Conservation (phyloP, 2,797 vertebrate species). For the Rhinoraja longicauda region DNA sequence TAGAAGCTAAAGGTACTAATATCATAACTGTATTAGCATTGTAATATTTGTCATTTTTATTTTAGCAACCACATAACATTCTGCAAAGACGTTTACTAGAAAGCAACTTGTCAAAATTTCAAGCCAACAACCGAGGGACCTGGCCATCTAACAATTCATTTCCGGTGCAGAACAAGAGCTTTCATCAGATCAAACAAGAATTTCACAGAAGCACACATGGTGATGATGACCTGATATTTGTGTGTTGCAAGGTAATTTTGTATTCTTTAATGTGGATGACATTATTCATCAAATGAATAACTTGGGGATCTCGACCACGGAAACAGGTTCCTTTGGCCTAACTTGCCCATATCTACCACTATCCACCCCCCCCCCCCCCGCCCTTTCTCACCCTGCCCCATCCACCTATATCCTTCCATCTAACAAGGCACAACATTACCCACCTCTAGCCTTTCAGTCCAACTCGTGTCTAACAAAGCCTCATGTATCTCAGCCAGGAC, state of each 20-base stretch:
- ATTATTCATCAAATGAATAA: not conserved
- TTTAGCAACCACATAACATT: conserved; percentile 77
- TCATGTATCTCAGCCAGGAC: too few relatives aligned
- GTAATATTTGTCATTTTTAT: conserved; percentile 43
- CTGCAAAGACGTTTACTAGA: conserved; percentile 79
- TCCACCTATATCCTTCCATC: too few relatives aligned
- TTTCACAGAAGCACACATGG: conserved; percentile 52
- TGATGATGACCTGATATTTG: conserved; percentile 67
- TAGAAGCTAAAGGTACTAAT: not conserved
- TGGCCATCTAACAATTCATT: conserved; percentile 53
- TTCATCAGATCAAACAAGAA: conserved; percentile 53
- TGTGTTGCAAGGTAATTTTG: conserved; percentile 69
- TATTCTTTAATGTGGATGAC: not conserved
- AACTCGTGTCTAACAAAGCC: too few relatives aligned
- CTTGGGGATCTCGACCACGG: not conserved
- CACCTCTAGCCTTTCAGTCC: too few relatives aligned
- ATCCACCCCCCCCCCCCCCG: too few relatives aligned
- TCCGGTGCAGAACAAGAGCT: conserved; percentile 48
- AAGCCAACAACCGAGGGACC: conserved; percentile 53
- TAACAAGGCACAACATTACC: too few relatives aligned
- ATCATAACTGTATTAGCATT: not conserved
- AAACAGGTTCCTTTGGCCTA: too few relatives aligned
- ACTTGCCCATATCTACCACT: too few relatives aligned
- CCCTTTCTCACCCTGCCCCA: too few relatives aligned
- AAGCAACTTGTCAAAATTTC: conserved; percentile 66